Conservation (phyloP, 2,797 vertebrate genomes). For the Chaetophractus vellerosus region DNA sequence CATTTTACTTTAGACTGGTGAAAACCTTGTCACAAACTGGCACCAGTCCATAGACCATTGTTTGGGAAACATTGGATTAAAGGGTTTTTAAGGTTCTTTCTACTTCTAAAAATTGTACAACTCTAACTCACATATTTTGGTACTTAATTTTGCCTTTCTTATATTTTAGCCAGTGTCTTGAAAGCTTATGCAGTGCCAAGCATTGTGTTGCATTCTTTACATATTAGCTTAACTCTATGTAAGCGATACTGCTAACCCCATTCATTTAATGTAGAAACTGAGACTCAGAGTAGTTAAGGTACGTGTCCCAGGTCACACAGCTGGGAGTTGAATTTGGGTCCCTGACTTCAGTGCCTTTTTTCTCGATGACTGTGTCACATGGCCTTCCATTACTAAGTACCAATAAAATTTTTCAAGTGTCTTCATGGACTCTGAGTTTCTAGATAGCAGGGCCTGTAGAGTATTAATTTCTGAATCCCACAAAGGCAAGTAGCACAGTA, state of each 20-base stretch:
- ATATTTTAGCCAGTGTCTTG: slow-evolving; percentile 29
- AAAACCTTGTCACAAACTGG: slow-evolving; percentile 38
- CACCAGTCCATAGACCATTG: slow-evolving; percentile 65
- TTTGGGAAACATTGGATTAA: slow-evolving; percentile 64
- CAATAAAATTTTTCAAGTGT: slow-evolving; percentile 5
- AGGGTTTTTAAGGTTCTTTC: slow-evolving; percentile 26
- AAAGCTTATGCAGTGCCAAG: background rate
- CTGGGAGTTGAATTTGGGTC: background rate
- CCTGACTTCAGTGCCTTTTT: background rate
- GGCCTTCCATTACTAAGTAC: slow-evolving; percentile 13
- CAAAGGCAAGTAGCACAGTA: background rate
- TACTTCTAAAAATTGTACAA: slow-evolving; percentile 60
- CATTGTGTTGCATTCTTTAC: background rate
- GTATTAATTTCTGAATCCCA: background rate
- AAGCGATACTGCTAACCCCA: background rate
- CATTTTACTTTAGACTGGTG: slow-evolving; percentile 16
- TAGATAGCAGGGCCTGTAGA: background rate
- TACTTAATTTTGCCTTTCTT: slow-evolving; percentile 60
- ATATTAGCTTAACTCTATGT: background rate
- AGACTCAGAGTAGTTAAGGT: background rate
- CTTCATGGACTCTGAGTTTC: background rate
- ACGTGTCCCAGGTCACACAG: background rate
- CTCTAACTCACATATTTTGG: slow-evolving; percentile 33
- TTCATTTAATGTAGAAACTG: background rate
- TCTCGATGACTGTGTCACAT: background rate